Conservation (phyloP, 2,113 vertebrate species). For the Oncorhynchus gorbuscha region DNA sequence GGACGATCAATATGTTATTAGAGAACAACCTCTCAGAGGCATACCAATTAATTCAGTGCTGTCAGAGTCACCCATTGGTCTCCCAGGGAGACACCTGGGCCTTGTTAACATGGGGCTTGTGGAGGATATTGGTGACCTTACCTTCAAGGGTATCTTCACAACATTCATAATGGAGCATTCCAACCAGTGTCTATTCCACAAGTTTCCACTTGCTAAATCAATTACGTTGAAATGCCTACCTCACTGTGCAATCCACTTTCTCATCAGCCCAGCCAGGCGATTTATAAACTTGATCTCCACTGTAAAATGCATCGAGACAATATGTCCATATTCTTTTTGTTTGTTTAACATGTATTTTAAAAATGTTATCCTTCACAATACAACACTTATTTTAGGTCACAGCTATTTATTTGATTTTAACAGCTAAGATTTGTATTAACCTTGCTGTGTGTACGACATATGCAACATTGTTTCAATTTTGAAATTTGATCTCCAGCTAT, state of each 20-base stretch:
- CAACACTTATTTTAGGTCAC: conserved; percentile 17
- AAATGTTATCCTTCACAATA: conserved; percentile 35
- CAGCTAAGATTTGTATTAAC: too few relatives aligned
- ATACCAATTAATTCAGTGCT: conserved; percentile 88
- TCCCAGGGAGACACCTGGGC: conserved; percentile 39
- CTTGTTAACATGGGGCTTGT: conserved; percentile 53
- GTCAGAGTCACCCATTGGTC: conserved; percentile 74
- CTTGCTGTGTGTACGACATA: too few relatives aligned
- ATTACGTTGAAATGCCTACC: too few relatives aligned
- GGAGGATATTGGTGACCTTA: conserved; percentile 45
- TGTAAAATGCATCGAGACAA: too few relatives aligned
- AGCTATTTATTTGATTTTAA: not conserved
- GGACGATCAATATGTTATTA: conserved; percentile 92
- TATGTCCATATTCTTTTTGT: not conserved
- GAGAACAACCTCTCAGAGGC: conserved; percentile 83
- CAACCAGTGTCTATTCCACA: too few relatives aligned
- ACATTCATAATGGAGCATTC: not conserved
- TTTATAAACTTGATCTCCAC: too few relatives aligned
- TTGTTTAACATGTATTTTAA: not conserved
- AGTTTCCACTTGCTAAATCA: too few relatives aligned
- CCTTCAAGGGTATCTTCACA: conserved; percentile 19
- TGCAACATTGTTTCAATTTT: too few relatives aligned
- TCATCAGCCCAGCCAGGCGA: too few relatives aligned
- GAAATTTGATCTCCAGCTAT: too few relatives aligned
- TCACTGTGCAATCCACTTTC: too few relatives aligned